phyloP scores from a whole-genome alignment of 2,113 vertebrate genomes.

The Brachirus orientalis region DNA sequence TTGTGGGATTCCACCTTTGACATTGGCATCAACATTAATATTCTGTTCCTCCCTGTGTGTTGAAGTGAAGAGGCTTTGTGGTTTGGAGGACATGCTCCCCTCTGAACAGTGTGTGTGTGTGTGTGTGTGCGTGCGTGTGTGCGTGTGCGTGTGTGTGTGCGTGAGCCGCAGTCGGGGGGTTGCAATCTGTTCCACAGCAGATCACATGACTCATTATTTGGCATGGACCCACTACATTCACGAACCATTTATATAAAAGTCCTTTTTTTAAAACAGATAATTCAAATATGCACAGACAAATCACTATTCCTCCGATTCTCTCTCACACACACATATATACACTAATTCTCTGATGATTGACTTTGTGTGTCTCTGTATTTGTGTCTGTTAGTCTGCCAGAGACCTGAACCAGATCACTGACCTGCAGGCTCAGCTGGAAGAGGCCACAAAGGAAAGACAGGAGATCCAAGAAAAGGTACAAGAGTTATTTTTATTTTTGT shows the following conservation, averaged over 20 bases:
- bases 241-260: slow-evolving; percentile 20
- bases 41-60: slow-evolving; percentile 19
- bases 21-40: not conserved
- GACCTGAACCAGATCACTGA: slow-evolving; percentile 97
- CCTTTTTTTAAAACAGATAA: slow-evolving; percentile 6
- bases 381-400: slow-evolving; percentile 86
- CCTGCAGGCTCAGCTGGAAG: slow-evolving; percentile 94
- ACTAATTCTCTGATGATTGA: slow-evolving; percentile 5
- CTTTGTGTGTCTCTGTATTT: slow-evolving; percentile 12
- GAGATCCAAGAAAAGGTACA: slow-evolving; percentile 97
- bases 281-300: not conserved
- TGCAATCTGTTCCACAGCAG: slow-evolving; percentile 52
- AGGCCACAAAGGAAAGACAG: slow-evolving; percentile 94
- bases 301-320: no score
- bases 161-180: slow-evolving; percentile 25
- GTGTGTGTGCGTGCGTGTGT: slow-evolving; percentile 16
- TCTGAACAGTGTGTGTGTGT: slow-evolving; percentile 36
- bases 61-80: slow-evolving; percentile 22
- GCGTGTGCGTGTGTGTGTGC: slow-evolving; percentile 24
- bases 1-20: not conserved
- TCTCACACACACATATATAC: no score
- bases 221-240: slow-evolving; percentile 14
- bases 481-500: slow-evolving; percentile 31
- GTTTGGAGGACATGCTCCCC: slow-evolving; percentile 48
- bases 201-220: slow-evolving; percentile 46